phyloP scores from a whole-genome alignment of 2,888 invertebrate species.

The Caenorhabditis parvicauda region DNA sequence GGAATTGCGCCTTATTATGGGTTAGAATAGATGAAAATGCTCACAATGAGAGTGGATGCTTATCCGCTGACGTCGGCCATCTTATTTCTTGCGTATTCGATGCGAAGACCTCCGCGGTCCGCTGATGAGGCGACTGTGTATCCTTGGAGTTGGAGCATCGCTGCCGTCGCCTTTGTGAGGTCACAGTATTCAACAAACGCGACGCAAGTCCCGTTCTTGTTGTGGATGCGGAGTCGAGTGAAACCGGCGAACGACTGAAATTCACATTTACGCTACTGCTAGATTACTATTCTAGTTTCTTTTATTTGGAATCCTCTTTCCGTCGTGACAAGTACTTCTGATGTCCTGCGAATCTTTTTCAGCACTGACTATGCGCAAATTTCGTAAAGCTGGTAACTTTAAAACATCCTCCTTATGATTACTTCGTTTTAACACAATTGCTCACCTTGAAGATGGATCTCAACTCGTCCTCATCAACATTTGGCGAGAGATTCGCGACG shows the following conservation, averaged over 20 bases:
- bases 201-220: conserved; percentile 81
- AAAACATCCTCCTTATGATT: no score
- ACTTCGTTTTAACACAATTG: no score
- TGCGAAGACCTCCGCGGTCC: conserved; percentile 92
- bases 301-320: not conserved
- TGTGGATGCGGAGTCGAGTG: conserved; percentile 87
- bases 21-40: conserved; percentile 13
- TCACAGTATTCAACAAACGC: conserved; percentile 96
- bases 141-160: conserved; percentile 90
- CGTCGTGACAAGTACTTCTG: conserved; percentile 8
- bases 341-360: not conserved
- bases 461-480: conserved; percentile 94
- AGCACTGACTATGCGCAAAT: no score
- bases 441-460: conserved; percentile 79
- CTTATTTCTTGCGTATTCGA: conserved; percentile 98
- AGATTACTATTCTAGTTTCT: not conserved
- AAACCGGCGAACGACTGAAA: conserved; percentile 93
- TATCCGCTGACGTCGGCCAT: conserved; percentile 77
- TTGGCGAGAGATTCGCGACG: conserved; percentile 95
- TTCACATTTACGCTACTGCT: no score
- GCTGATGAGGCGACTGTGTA: conserved; percentile 70
- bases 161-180: conserved; percentile 84
- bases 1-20: no score
- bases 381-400: no score
- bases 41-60: not conserved